Evolutionary conservation across 2,888 invertebrate genomes (phyloP).

Genomic region (Ariolimax columbianus): DNA sequence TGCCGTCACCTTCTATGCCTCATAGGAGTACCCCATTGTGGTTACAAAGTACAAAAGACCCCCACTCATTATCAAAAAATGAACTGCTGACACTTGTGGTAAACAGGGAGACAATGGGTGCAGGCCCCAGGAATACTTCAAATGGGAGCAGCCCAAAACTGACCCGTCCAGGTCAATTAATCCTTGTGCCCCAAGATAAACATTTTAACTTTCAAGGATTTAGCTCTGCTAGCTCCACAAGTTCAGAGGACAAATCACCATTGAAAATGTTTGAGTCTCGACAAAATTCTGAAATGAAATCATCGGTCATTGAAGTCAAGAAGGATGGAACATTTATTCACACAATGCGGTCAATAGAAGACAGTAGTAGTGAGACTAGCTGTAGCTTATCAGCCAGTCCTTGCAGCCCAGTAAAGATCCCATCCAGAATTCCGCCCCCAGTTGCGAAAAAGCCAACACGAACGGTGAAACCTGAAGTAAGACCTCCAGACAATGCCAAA

Average conservation of each 20-base stretch:
- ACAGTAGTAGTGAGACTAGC: constrained; percentile 24
- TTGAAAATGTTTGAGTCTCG: constrained; percentile 31
- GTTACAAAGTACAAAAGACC: constrained; percentile 40
- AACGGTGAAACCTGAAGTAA: constrained; percentile 34
- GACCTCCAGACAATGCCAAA: not conserved
- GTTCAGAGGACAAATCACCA: constrained; percentile 59
- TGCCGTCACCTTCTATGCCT: constrained; percentile 42
- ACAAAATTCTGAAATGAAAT: constrained; percentile 35
- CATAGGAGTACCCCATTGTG: constrained; percentile 39
- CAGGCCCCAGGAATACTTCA: constrained; percentile 15
- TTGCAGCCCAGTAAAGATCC: constrained; percentile 29
- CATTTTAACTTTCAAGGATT: constrained; percentile 65
- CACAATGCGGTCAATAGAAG: not conserved
- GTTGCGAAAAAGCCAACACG: constrained; percentile 41
- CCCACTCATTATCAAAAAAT: constrained; percentile 25
- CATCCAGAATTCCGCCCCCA: constrained; percentile 42
- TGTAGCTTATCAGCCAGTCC: constrained; percentile 7
- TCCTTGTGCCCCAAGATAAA: constrained; percentile 67
- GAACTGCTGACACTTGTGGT: constrained; percentile 41
- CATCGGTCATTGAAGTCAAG: constrained; percentile 42
- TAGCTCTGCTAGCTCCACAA: constrained; percentile 63
- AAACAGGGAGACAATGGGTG: constrained; percentile 39
- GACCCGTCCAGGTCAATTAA: constrained; percentile 58
- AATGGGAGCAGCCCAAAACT: constrained; percentile 17
- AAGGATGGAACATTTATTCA: constrained; percentile 34